Base-by-base conservation (phyloP, 2,888 invertebrate species). In the Drosophila niveifrons region DNA sequence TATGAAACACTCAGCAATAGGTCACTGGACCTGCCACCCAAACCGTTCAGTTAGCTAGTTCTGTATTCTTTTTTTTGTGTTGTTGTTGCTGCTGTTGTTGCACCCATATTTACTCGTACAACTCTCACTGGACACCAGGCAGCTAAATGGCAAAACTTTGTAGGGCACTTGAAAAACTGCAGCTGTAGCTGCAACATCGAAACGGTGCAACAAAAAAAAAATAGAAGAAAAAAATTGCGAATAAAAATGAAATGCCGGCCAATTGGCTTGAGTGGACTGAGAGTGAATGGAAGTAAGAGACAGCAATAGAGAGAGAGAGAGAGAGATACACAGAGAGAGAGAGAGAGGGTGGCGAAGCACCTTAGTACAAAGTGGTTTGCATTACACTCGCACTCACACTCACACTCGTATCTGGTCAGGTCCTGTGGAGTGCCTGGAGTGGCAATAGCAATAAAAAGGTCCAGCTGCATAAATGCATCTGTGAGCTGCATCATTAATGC, bases 391-490 rank as follows among this genome's bases (percentile, higher is more conserved):
- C 10, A 51, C 11, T 41, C 46, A 17, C 62, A 78, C 52, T 47
- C 13, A 13, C 6, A 51, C 9, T 41, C 46, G 28, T 46, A 18
- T n/a, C 28, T 13, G 41, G 10, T 18, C 15, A 7, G 46, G 4
- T 46, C 17, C 29, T 9, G 4, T 10, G 10, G 48, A 23, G 28
- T 29, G 34, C 31, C 34, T n/a, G 31, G 15, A 17, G 11, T 44
- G 39, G 39, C 44, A 18, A n/a, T 10, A 23, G 36, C 51, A 36
- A 13, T 34, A 46, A 36, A 47, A 46, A 61, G 51, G 43, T 66
- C 59, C 62, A 78, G 64, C 68, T 68, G 65, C 58, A 59, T 31
- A 52, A 67, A 55, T 75, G 76, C 75, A 79, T 52, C 34, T 36
- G 48, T 50, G 23, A 15, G 58, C 11, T 36, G 18, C 9, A 18